Percentiles rank a stretch among this genome's conserved stretches.
phyloP scores from a whole-genome alignment of 2,888 invertebrate genomes.

The Cheilosia impressa region DNA sequence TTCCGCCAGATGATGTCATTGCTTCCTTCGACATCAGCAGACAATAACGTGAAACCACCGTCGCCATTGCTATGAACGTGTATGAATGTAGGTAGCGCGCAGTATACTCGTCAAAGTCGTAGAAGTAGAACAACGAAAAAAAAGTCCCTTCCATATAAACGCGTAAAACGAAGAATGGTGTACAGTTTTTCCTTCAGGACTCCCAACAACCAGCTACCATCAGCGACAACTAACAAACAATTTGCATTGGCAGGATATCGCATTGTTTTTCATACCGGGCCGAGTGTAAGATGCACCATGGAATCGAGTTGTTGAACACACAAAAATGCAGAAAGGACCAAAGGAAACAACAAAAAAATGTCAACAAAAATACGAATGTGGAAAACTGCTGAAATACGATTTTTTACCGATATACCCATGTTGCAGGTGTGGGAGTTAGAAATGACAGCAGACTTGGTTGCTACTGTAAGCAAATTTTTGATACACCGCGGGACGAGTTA shows the following conservation, averaged over 20 bases:
- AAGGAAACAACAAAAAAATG: background rate
- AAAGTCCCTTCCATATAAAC: slow-evolving; percentile 50
- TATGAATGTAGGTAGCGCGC: background rate
- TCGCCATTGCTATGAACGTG: slow-evolving; percentile 31
- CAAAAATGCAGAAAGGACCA: slow-evolving; percentile 45
- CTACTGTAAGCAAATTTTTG: slow-evolving; percentile 30
- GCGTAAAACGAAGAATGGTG: slow-evolving; percentile 63
- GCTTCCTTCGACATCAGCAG: slow-evolving; percentile 67
- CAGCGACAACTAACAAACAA: slow-evolving; percentile 66
- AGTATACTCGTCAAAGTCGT: background rate
- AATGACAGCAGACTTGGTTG: slow-evolving; percentile 14
- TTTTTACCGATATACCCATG: background rate
- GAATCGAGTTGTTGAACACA: slow-evolving; percentile 50
- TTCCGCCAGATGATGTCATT: slow-evolving; percentile 70
- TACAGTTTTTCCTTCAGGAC: slow-evolving; percentile 27
- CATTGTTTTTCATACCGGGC: slow-evolving; percentile 46
- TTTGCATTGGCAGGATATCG: slow-evolving; percentile 69
- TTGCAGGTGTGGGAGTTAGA: background rate
- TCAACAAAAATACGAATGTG: slow-evolving; percentile 4
- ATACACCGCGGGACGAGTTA: background rate
- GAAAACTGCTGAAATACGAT: slow-evolving; percentile 38
- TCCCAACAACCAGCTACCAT: slow-evolving; percentile 26
- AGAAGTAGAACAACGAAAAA: background rate
- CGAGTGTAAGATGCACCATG: slow-evolving; percentile 44
- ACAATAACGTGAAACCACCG: slow-evolving; percentile 30